Evolutionary conservation across 2,888 invertebrate species (phyloP), one percentile per base, ranked within the genome.

Genomic region (Idaea dimidiata): DNA sequence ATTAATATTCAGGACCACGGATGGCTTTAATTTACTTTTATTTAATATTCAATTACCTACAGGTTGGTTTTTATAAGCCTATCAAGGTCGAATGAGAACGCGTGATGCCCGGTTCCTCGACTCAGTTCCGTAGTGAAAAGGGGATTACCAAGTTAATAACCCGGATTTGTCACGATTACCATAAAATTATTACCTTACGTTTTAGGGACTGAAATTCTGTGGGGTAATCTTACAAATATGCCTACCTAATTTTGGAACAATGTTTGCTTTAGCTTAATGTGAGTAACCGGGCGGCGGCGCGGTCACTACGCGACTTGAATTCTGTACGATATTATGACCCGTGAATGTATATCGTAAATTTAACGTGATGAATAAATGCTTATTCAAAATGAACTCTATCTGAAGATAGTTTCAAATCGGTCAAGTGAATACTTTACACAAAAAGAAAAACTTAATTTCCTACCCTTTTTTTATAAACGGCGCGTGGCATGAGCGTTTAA

Each of bases 1-100:
- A 88, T 88, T 86, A 86, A 86, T 88, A 87, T 85, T 86, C 84
- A 82, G 82, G 78, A 75, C 81, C 79, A 81, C 75, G 81, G 76
- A 80, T 80, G 79, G 78, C 78, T 78, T 82, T 84, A 84, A 86
- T 85, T 82, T 81, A 83, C 83, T 84, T 87, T 83, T 83, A 83
- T 83, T 82, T 81, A 79, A 79, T 81, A 83, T 84, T 82, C 75
- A 82, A 79, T 84, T 81, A 43, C 43, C 43, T 43, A 83, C 77
- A 77, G 77, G 78, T 79, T 76, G 70, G 70, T 80, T 80, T 78
- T 75, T 76, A 74, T 77, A 73, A 75, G 72, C 73, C 66, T 68
- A 68, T 72, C 64, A 66, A 65, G 67, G 69, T 65, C 67, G 66
- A 72, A 70, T 74, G 70, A 70, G 70, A 69, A 59, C 62, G 71